These are phyloP conservation scores for Meiosimyza platycephala DNA, from an alignment of 2,888 invertebrate species.

Conservation along the genomic window DNA sequence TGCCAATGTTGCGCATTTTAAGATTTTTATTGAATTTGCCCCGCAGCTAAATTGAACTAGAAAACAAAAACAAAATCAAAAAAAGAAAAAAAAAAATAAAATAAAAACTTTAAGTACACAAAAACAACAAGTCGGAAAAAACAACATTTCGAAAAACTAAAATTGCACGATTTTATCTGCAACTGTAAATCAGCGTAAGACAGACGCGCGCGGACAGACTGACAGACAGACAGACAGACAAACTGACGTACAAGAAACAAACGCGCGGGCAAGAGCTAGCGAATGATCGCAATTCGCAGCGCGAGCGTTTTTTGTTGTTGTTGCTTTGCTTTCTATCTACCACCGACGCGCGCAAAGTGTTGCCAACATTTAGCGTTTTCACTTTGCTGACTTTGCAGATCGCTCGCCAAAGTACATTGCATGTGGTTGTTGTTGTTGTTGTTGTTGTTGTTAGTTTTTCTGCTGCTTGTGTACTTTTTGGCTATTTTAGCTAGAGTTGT, in stretches of 20 bases:
- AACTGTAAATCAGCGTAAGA: constrained; percentile 22
- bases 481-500: not conserved
- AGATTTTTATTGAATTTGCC: too few species aligned
- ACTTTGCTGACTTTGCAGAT: not conserved
- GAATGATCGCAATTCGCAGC: constrained; percentile 4
- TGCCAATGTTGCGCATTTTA: not conserved
- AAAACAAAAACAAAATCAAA: not conserved
- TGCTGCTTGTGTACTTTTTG: too few species aligned
- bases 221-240: constrained; percentile 9
- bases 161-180: constrained; percentile 29
- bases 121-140: not conserved
- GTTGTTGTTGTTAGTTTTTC: too few species aligned
- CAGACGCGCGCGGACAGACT: not conserved
- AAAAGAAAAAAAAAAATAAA: not conserved
- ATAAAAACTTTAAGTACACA: not conserved
- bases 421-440: too few species aligned
- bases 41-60: too few species aligned
- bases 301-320: not conserved
- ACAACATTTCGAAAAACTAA: not conserved
- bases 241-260: not conserved
- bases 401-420: too few species aligned
- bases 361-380: not conserved
- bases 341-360: not conserved
- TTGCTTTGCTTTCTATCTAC: not conserved
- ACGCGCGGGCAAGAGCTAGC: not conserved